Conservation (phyloP, 2,797 vertebrate genomes). For the Acrocephalus scirpaceus region DNA sequence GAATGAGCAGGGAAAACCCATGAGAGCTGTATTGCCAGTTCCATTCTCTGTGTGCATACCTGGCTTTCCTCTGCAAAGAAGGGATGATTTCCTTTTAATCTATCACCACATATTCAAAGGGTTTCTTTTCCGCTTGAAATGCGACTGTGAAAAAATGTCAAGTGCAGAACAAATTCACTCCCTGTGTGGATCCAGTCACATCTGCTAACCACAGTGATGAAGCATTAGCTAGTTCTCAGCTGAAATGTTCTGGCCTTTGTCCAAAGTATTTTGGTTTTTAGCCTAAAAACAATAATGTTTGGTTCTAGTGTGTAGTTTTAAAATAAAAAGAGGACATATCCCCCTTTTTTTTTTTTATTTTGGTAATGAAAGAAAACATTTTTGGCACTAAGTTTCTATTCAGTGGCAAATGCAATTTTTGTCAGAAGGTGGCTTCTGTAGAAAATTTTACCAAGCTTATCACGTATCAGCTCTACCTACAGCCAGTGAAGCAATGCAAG, state of each 20-base stretch:
- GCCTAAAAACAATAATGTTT: conserved; percentile 15
- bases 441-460: background rate
- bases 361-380: background rate
- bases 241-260: conserved; percentile 39
- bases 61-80: background rate
- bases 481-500: background rate
- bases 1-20: background rate
- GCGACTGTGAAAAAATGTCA: conserved; percentile 3
- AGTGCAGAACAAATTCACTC: conserved; percentile 36
- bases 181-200: conserved; percentile 53
- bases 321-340: background rate
- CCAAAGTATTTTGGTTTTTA: conserved; percentile 41
- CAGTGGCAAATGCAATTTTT: background rate
- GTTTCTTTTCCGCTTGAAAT: conserved; percentile 1
- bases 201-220: conserved; percentile 52
- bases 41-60: background rate
- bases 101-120: background rate
- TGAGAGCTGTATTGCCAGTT: background rate
- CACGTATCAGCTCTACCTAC: background rate
- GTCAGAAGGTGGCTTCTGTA: background rate
- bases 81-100: conserved; percentile 56
- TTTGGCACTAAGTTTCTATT: background rate
- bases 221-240: conserved; percentile 55
- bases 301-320: background rate
- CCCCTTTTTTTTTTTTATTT: rapidly evolving